These are phyloP conservation scores for Nannoperca australis DNA, from an alignment of 2,797 vertebrate genomes.

Conservation along the genomic window DNA sequence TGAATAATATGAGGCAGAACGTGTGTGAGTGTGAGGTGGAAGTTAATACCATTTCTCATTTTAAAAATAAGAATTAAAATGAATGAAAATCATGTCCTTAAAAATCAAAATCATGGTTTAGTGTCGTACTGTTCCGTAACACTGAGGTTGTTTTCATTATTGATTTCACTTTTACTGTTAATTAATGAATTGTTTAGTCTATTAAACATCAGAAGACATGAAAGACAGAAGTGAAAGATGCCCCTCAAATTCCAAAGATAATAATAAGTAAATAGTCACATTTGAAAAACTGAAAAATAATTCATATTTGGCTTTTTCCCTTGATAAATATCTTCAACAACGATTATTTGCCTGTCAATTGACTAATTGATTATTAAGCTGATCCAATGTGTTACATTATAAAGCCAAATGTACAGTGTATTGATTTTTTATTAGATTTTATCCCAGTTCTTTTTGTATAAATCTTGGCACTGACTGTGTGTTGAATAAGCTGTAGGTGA, in stretches of 20 bases:
- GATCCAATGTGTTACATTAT: background rate
- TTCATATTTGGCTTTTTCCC: background rate
- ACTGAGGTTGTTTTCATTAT: background rate
- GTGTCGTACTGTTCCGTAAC: too few relatives aligned
- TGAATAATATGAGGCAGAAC: conserved; percentile 69
- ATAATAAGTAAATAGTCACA: background rate
- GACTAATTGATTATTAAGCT: background rate
- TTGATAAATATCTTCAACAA: background rate
- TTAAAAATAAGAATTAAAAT: background rate
- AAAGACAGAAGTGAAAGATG: background rate
- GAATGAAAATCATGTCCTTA: too few relatives aligned
- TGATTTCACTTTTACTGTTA: background rate
- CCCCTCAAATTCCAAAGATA: background rate
- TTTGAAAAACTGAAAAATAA: background rate
- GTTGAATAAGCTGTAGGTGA: conserved; percentile 58
- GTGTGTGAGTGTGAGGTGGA: conserved; percentile 10
- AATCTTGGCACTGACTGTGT: conserved; percentile 52
- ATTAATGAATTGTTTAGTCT: background rate
- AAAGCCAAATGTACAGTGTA: conserved; percentile 15
- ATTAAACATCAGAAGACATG: background rate
- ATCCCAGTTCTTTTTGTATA: conserved; percentile 25
- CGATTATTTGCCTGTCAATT: background rate
- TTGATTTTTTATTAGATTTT: background rate
- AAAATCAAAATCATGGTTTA: background rate
- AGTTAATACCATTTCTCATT: conserved; percentile 5